These are phyloP conservation scores for Thalassophryne amazonica DNA, from an alignment of 2,797 vertebrate species.

Conservation along the genomic window DNA sequence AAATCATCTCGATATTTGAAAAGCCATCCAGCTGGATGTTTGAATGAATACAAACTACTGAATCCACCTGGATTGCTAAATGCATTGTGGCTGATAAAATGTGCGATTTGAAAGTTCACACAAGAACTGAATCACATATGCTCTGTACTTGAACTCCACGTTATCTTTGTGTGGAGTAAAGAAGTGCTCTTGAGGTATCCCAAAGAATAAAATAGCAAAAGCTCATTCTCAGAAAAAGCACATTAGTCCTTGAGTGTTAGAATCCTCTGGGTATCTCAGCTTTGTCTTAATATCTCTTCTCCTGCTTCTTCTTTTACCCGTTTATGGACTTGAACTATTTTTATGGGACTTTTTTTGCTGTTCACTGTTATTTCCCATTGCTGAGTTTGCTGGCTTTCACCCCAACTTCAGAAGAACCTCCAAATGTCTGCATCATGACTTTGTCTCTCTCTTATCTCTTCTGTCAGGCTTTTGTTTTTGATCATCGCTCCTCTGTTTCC, in stretches of 20 bases:
- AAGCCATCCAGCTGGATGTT: conserved; percentile 28
- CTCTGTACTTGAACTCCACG: background rate
- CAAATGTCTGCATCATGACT: conserved; percentile 61
- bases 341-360: too few species aligned
- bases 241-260: conserved; percentile 14
- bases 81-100: conserved; percentile 31
- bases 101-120: conserved; percentile 1
- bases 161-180: background rate
- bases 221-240: conserved; percentile 19
- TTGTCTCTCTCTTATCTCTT: conserved; percentile 64
- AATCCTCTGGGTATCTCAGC: conserved; percentile 16
- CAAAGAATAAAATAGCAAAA: conserved; percentile 8
- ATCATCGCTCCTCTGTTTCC: conserved; percentile 62
- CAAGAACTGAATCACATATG: conserved; percentile 13
- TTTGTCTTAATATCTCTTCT: background rate
- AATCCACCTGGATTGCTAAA: conserved; percentile 4
- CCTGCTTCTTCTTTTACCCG: conserved; percentile 27
- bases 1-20: conserved; percentile 27
- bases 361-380: conserved; percentile 39
- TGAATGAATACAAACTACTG: conserved; percentile 27
- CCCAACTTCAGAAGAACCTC: conserved; percentile 46
- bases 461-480: conserved; percentile 71
- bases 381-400: conserved; percentile 53
- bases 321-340: background rate
- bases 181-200: conserved; percentile 4